phyloP scores from a whole-genome alignment of 2,888 invertebrate genomes.

The Hirtodrosophila alboralis region DNA sequence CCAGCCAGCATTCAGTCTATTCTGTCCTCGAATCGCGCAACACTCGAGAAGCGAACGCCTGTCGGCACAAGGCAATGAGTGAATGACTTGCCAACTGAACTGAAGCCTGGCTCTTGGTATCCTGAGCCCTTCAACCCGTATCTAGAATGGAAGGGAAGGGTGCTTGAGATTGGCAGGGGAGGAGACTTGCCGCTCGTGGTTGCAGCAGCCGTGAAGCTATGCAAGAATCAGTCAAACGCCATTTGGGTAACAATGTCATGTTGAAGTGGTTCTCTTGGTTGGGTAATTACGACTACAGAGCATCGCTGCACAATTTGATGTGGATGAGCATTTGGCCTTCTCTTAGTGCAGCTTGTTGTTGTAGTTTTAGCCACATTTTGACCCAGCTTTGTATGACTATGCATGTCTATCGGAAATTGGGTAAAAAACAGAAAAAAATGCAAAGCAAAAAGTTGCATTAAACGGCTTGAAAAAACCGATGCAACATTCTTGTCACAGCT shows the following conservation, averaged over 20 bases:
- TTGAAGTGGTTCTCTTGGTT: slow-evolving; percentile 53
- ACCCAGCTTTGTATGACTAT: slow-evolving; percentile 34
- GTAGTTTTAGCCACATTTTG: slow-evolving; percentile 43
- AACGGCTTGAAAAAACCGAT: slow-evolving; percentile 1
- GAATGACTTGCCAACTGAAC: slow-evolving; percentile 60
- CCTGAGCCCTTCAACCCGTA: neutral
- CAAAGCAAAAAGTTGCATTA: slow-evolving; percentile 10
- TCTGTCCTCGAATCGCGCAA: slow-evolving; percentile 7
- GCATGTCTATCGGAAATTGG: slow-evolving; percentile 49
- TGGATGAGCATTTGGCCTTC: slow-evolving; percentile 36
- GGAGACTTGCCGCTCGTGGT: no score
- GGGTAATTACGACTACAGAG: slow-evolving; percentile 60
- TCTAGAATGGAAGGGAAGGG: no score
- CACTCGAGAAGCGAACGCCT: slow-evolving; percentile 42
- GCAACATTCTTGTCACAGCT: neutral
- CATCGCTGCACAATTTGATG: slow-evolving; percentile 52
- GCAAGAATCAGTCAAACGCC: slow-evolving; percentile 66
- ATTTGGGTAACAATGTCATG: slow-evolving; percentile 57
- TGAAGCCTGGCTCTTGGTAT: slow-evolving; percentile 5
- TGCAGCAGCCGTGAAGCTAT: slow-evolving; percentile 37
- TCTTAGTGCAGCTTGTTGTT: slow-evolving; percentile 21
- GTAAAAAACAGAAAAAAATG: no score
- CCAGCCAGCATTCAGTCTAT: neutral
- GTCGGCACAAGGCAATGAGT: slow-evolving; percentile 69
- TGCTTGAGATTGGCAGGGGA: no score